Base-by-base conservation (phyloP, 2,113 vertebrate genomes). In the Brachypteracias leptosomus region DNA sequence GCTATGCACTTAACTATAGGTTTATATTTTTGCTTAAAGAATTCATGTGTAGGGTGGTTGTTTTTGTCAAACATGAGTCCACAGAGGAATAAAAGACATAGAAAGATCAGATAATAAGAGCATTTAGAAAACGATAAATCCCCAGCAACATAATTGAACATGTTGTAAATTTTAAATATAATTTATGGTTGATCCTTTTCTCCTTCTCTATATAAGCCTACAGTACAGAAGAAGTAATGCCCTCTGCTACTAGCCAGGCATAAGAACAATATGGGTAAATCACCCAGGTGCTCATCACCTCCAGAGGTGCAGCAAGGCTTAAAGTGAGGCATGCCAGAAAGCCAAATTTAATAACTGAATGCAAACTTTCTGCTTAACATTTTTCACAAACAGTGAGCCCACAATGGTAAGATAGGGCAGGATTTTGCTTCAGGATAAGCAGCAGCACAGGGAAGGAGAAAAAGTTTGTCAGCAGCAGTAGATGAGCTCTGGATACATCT, bases 111-210 rank as follows among this genome's bases (percentile, higher is more conserved):
- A 71, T 95, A 90, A 88, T 84, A 93, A 63, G 35, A 93, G 6
- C 57, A 89, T 84, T 96, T 93, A 87, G 57, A 78, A 95, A 90
- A 86, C 52, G 24, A 73, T 57, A 95, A 94, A 90, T 90, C 47
- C 66, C 57, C 38, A 75, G 47, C 57, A 96, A 61, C 8, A 65
- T 72, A 84, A 96, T 78, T 86, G 22, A 93, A 68, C 78, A 61
- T 61, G 11, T 38, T 74, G 52, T 46, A 84, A 46, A 65, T 77
- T 87, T 82, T 2, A 87, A 80, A 75, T 68, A 33, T 28, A 77
- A 86, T 88, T 84, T 81, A 46, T 52, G 17, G 22, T 85, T 65
- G 26, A 78, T 66, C 13, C 16, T 90, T 86, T 86, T 22, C 16
- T 94, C 29, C 35, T 85, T 84, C 16, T 77, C 35, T 88, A 2